phyloP scores from a whole-genome alignment of 2,113 vertebrate species.

The Nesogale talazaci region DNA sequence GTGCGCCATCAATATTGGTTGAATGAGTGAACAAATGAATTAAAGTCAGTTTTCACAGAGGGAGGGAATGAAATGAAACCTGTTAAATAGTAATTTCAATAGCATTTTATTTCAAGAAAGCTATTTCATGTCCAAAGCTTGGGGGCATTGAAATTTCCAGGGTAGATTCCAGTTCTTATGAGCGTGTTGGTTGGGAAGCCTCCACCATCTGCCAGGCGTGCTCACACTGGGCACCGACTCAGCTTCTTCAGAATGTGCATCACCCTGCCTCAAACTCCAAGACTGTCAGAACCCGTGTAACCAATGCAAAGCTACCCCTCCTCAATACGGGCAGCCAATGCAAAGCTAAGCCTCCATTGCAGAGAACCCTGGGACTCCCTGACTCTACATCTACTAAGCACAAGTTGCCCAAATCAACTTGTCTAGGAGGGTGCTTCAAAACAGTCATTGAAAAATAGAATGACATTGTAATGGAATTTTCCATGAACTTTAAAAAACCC shows the following conservation, averaged over 20 bases:
- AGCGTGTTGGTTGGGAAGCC: constrained; percentile 24
- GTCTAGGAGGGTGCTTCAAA: too few species aligned
- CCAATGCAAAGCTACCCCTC: constrained; percentile 24
- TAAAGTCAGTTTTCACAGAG: constrained; percentile 47
- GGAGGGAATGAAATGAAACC: constrained; percentile 41
- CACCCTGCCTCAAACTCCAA: constrained; percentile 15
- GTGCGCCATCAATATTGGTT: not conserved
- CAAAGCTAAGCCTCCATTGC: constrained; percentile 8
- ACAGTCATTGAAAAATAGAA: too few species aligned
- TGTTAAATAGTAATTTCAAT: constrained; percentile 17
- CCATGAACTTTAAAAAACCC: too few species aligned
- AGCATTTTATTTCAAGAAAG: constrained; percentile 49
- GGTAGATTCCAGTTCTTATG: constrained; percentile 35
- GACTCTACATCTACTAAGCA: too few species aligned
- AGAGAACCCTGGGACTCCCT: not conserved
- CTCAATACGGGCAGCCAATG: constrained; percentile 20
- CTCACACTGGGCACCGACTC: not conserved
- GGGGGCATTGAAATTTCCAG: constrained; percentile 43
- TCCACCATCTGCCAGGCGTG: not conserved
- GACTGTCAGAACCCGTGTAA: constrained; percentile 29
- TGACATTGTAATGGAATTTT: too few species aligned
- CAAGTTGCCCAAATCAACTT: too few species aligned
- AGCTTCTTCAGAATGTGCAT: constrained; percentile 12
- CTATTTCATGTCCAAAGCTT: not conserved
- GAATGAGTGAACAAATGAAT: constrained; percentile 34